Evolutionary conservation across 1,140 invertebrate species (phyloP).

Genomic region (Rhyzopertha dominica): DNA sequence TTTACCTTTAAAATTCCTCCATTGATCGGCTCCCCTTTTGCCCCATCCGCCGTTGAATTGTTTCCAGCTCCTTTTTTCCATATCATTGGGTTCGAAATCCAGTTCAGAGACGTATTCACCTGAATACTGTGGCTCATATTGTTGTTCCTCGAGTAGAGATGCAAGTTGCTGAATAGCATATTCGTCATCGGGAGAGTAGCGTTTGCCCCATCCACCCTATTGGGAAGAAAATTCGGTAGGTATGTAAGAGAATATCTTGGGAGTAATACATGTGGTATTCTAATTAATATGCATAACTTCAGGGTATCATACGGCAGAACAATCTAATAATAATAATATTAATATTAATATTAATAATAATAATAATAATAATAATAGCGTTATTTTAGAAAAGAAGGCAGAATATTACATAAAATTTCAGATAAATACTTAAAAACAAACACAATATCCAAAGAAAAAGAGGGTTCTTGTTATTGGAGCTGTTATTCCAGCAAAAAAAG

Average conservation of each 20-base stretch:
- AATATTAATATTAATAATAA: no score
- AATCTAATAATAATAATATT: no score
- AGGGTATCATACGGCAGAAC: neutral
- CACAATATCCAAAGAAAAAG: no score
- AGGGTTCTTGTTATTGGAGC: no score
- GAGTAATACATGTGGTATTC: no score
- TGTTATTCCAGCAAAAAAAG: no score
- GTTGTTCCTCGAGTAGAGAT: slow-evolving; percentile 25
- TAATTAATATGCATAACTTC: no score
- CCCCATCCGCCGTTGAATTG: slow-evolving; percentile 56
- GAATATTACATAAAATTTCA: no score
- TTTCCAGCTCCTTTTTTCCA: slow-evolving; percentile 59
- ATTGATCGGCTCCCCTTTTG: slow-evolving; percentile 58
- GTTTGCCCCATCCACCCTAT: slow-evolving; percentile 45
- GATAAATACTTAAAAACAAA: no score
- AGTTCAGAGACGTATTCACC: slow-evolving; percentile 22
- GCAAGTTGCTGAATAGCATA: slow-evolving; percentile 27
- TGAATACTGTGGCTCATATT: slow-evolving; percentile 21
- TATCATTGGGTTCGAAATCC: slow-evolving; percentile 28
- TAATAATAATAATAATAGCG: no score
- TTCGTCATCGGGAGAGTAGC: slow-evolving; percentile 36
- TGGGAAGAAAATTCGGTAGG: slow-evolving; percentile 11
- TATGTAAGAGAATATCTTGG: slow-evolving; percentile 4
- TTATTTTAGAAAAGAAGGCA: no score
- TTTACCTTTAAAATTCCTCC: slow-evolving; percentile 56